These are phyloP conservation scores for Sweltsa coloradensis DNA, from an alignment of 1,140 invertebrate species.

Conservation along the genomic window DNA sequence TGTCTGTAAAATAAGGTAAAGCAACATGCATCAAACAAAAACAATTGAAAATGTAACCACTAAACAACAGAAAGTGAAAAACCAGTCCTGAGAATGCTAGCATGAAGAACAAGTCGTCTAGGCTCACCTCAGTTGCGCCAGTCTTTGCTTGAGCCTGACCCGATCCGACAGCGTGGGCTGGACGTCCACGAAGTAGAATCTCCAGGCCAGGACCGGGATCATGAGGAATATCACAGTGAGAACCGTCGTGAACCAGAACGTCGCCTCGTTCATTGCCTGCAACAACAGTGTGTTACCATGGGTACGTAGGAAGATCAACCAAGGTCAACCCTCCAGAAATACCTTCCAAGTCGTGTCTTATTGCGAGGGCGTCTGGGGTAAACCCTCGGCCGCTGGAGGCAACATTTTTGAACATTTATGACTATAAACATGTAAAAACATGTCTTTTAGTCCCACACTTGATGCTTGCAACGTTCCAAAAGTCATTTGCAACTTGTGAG, in stretches of 20 bases:
- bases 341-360: too few species aligned
- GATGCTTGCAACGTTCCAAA: too few species aligned
- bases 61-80: conserved; percentile 3
- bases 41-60: background rate
- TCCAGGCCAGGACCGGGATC: conserved; percentile 86
- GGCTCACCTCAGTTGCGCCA: conserved; percentile 38
- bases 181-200: conserved; percentile 83
- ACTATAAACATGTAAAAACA: too few species aligned
- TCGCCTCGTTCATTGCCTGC: conserved; percentile 70
- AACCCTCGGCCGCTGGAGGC: too few species aligned
- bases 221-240: conserved; percentile 77
- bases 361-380: too few species aligned
- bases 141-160: conserved; percentile 70
- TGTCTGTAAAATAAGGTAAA: background rate
- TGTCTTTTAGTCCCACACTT: too few species aligned
- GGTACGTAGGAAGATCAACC: background rate
- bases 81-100: too few species aligned
- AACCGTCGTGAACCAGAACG: conserved; percentile 91
- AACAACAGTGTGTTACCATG: conserved; percentile 3
- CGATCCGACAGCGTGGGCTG: conserved; percentile 84
- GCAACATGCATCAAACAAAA: background rate
- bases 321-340: conserved; percentile 1
- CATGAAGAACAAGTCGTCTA: too few species aligned
- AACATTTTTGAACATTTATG: too few species aligned
- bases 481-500: too few species aligned